These are phyloP conservation scores for Xylophagus ater DNA, from an alignment of 2,888 invertebrate species.

Conservation along the genomic window DNA sequence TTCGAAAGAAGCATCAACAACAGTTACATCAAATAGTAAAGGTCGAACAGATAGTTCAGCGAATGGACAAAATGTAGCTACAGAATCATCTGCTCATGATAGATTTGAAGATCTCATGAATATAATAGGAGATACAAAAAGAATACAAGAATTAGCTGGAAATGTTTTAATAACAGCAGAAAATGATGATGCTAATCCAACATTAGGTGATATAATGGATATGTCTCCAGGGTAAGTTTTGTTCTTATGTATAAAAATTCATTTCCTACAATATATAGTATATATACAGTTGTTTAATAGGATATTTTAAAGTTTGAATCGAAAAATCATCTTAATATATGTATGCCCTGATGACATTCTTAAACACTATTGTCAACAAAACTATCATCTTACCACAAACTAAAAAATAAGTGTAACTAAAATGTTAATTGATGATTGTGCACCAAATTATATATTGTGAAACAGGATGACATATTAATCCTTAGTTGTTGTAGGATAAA, in stretches of 20 bases:
- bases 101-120: slow-evolving; percentile 30
- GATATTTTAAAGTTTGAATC: too few relatives aligned
- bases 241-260: too few relatives aligned
- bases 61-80: slow-evolving; percentile 19
- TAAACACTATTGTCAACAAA: too few relatives aligned
- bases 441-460: too few relatives aligned
- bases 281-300: background rate
- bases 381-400: too few relatives aligned
- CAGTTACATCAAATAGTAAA: slow-evolving; percentile 25
- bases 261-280: background rate
- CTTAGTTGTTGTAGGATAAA: too few relatives aligned
- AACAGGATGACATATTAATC: too few relatives aligned
- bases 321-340: too few relatives aligned
- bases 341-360: too few relatives aligned
- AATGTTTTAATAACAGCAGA: slow-evolving; percentile 40
- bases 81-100: slow-evolving; percentile 29
- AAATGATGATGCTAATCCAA: slow-evolving; percentile 55
- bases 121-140: slow-evolving; percentile 22
- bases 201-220: slow-evolving; percentile 56
- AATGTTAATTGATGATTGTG: too few relatives aligned
- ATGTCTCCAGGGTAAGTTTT: slow-evolving; percentile 38
- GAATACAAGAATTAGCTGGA: slow-evolving; percentile 21
- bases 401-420: too few relatives aligned
- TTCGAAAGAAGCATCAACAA: slow-evolving; percentile 37
- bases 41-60: slow-evolving; percentile 25